Base-by-base conservation (phyloP, 53 echinoderm and acorn worm genomes). In the Patiria pectinifera region DNA sequence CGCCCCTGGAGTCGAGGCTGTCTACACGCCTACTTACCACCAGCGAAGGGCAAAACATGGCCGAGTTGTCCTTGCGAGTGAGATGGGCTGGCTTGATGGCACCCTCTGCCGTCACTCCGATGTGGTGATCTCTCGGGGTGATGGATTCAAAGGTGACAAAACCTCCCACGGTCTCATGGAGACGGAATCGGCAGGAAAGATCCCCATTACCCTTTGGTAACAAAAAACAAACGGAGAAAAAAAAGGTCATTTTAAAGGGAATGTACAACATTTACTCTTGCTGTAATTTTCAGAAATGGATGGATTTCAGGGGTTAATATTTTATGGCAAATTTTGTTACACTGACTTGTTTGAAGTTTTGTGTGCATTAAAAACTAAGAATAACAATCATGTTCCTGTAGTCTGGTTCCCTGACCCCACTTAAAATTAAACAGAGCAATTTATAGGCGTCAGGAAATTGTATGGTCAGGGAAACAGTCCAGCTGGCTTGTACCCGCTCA, bases 91-190 rank as follows among this genome's bases (percentile, higher is more conserved):
- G 92, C 69, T 80, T 84, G 63, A 95, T 90, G 44, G 22, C 35
- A 11, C 95, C 95, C 4, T 82, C 62, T 3, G 92, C 62, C 1
- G 60, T 44, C 47, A 90, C 92, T 4, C 82, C 92, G 66, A 95
- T 91, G 76, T 95, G 95, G 4, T 69, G 62, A n/a, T 71, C 76
- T 24, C 79, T 45, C 7, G 71, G 62, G 21, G 18, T 69, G 61
- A 95, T 48, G 1, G 95, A 95, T 25, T 95, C 95, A 80, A 95
- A 94, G 11, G 95, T 95, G 61, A 95, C 80, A 90, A 94, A 95
- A 11, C 95, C 94, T 12, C 53, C 66, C 70, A 91, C 60, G 23
- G 95, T 95, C 91, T 95, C 95, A 76, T 95, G 95, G 48, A 95
- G 94, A 19, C 95, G 85, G 70, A 95, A 91, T 75, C 92, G 89